Conservation (phyloP, 2,113 vertebrate species). For the Brachyistius frenatus region DNA sequence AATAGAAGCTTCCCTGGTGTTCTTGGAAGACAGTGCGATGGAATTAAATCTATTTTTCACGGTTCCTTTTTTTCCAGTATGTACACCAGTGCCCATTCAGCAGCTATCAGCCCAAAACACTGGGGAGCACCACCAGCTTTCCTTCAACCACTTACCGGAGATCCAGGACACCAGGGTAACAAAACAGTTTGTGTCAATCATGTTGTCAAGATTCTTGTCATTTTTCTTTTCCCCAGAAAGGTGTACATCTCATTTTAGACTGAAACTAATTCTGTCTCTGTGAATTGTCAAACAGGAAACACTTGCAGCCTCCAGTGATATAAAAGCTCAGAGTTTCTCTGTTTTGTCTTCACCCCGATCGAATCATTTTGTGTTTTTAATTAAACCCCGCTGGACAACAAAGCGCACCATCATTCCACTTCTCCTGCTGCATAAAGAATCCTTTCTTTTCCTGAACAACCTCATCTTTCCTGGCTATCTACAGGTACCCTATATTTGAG, state of each 20-base stretch:
- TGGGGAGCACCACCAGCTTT: neutral
- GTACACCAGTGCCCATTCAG: neutral
- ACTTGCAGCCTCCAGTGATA: neutral
- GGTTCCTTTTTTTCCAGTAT: neutral
- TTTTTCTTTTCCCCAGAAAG: conserved; percentile 14
- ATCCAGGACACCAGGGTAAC: neutral
- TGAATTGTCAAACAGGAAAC: conserved; percentile 14
- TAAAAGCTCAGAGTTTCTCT: conserved; percentile 20
- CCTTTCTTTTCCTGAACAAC: conserved; percentile 30
- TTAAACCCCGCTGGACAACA: neutral
- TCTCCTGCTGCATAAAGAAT: conserved; percentile 23
- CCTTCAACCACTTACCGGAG: conserved; percentile 13
- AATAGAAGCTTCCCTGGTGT: neutral
- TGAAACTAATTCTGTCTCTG: conserved; percentile 5
- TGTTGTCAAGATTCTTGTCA: conserved; percentile 22
- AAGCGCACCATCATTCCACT: conserved; percentile 22
- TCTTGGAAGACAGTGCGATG: neutral
- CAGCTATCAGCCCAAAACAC: conserved; percentile 36
- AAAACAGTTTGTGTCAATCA: conserved; percentile 14
- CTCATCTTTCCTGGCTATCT: conserved; percentile 28
- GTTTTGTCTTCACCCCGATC: conserved; percentile 32
- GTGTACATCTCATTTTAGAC: neutral
- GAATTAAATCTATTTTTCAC: conserved; percentile 35
- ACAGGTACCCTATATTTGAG: conserved; percentile 41
- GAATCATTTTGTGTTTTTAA: conserved; percentile 34